These are phyloP conservation scores for Piezodorus guildinii DNA, from an alignment of 1,140 invertebrate species.

Conservation along the genomic window DNA sequence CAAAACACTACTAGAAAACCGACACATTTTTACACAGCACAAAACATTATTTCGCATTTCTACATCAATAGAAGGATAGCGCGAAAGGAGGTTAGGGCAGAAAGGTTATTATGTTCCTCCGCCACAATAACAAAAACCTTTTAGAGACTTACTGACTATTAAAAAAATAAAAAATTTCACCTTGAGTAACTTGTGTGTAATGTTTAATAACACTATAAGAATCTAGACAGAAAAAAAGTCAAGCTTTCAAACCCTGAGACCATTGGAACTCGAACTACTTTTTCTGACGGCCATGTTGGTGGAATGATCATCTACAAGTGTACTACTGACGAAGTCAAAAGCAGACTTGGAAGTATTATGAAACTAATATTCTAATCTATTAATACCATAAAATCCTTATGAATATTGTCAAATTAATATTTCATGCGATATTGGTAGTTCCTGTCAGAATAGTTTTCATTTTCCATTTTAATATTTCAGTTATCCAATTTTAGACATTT, in stretches of 20 bases:
- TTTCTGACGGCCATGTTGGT: slow-evolving; percentile 19
- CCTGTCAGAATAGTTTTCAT: too few relatives aligned
- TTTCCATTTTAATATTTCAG: too few relatives aligned
- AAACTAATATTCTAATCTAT: background rate
- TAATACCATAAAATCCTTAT: too few relatives aligned
- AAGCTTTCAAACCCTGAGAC: background rate
- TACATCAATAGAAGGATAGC: slow-evolving; percentile 29
- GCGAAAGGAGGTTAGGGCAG: slow-evolving; percentile 32
- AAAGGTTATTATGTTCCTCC: slow-evolving; percentile 30
- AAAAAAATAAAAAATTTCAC: too few relatives aligned
- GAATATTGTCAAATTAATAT: too few relatives aligned
- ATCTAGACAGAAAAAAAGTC: background rate
- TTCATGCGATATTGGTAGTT: too few relatives aligned
- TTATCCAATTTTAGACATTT: background rate
- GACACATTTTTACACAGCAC: slow-evolving; percentile 28
- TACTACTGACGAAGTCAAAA: slow-evolving; percentile 13
- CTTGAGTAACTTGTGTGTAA: too few relatives aligned
- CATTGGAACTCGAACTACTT: slow-evolving; percentile 17
- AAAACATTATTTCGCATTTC: slow-evolving; percentile 30
- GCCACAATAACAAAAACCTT: slow-evolving; percentile 29
- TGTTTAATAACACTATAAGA: background rate
- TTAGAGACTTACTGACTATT: background rate
- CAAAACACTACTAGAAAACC: slow-evolving; percentile 24
- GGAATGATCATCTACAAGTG: slow-evolving; percentile 21
- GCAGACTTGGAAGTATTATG: background rate